Base-by-base conservation (phyloP, 1,140 invertebrate genomes). In the Hycleus cichorii region DNA sequence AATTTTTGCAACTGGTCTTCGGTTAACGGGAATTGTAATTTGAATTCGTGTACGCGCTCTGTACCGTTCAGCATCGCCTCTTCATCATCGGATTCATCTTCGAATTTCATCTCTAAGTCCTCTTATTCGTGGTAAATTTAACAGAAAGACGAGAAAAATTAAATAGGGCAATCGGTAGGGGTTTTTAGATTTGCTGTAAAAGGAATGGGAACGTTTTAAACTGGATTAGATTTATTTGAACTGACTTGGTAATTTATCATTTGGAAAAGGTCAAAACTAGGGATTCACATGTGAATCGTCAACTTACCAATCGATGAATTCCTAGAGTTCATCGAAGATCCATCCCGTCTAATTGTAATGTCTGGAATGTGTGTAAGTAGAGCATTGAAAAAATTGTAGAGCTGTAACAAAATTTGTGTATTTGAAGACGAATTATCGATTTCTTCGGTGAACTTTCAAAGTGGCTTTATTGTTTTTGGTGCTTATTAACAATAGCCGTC, bases 361-460 rank as follows among this genome's bases (percentile, higher is more conserved):
- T 85, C 81, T 47, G 84, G 83, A 77, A 90, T 87, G 72, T 89
- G 86, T 56, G 83, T 87, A 49, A 90, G 78, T 49, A 95, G 82
- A 49, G 90, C 89, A 75, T 90, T 92, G 80, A 94, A 95, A 75
- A 94, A 94, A 72, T 93, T 92, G 76, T 93, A 93, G 24, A 95
- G 75, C 90, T 94, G 78, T 51, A 84, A 83, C 40, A 26, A 46
- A 51, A 51, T 32, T 32, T 32, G 7, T 32, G 7, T 32, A 32
- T 4, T 18, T 5, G 7, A 32, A 32, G 32, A 32, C 0, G 32
- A 32, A 32, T 5, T 32, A 32, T 32, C 32, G 32, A 32, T 32
- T 32, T 32, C 7, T 32, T 5, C 7, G 32, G 4, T 32, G 32
- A 32, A 32, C 32, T 32, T 32, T 32, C 7, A 32, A 32, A 5